Evolutionary conservation across 2,888 invertebrate species (phyloP).

Genomic region (Eilema depressum): DNA sequence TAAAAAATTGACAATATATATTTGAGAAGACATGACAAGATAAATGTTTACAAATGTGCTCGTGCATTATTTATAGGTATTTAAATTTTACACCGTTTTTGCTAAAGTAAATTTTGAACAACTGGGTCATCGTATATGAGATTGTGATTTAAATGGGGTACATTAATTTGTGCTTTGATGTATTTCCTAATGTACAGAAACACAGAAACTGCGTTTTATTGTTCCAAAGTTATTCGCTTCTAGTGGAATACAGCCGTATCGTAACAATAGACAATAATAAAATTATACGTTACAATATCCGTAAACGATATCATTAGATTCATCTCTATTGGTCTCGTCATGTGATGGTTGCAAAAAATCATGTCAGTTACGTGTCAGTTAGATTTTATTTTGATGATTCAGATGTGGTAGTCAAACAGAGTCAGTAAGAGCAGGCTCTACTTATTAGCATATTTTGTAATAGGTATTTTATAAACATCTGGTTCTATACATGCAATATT

Average conservation of each 20-base stretch:
- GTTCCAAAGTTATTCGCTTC: neutral
- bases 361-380: neutral
- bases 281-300: conserved; percentile 19
- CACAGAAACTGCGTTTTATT: neutral
- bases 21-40: too few relatives aligned
- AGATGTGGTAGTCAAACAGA: neutral
- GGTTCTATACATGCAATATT: too few relatives aligned
- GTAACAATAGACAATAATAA: conserved; percentile 32
- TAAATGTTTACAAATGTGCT: too few relatives aligned
- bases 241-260: neutral
- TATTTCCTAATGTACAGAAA: too few relatives aligned
- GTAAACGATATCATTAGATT: conserved; percentile 23
- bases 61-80: too few relatives aligned
- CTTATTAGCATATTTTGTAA: neutral
- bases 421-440: neutral
- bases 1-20: too few relatives aligned
- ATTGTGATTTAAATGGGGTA: too few relatives aligned
- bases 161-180: too few relatives aligned
- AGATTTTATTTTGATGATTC: conserved; percentile 3
- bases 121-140: too few relatives aligned
- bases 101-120: too few relatives aligned
- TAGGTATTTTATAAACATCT: too few relatives aligned
- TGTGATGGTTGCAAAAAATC: neutral
- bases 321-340: conserved; percentile 32
- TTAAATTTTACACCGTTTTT: too few relatives aligned